Conservation (phyloP, 1,140 invertebrate genomes). For the Drosophila athabasca region DNA sequence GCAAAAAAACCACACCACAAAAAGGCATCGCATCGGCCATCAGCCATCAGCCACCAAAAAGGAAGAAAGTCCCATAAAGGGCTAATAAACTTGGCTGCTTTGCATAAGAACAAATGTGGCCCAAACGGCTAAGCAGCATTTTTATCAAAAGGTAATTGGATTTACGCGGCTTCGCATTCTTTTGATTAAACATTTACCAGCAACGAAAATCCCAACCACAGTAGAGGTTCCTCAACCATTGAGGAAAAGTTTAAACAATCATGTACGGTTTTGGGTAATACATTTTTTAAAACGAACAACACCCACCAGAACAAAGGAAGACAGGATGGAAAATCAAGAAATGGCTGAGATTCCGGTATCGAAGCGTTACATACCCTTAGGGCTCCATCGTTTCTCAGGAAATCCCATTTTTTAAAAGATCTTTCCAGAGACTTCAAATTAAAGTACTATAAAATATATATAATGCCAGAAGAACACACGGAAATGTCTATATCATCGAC, state of each 20-base stretch:
- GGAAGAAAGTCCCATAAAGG: conserved; percentile 41
- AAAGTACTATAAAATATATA: no score
- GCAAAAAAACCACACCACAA: conserved; percentile 16
- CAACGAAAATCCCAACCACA: background rate
- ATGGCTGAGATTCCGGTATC: no score
- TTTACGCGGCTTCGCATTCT: conserved; percentile 33
- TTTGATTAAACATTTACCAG: conserved; percentile 66
- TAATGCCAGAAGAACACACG: no score
- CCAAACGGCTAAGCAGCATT: conserved; percentile 53
- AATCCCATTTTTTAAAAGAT: no score
- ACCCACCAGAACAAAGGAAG: conserved; percentile 39
- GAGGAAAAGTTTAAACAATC: conserved; percentile 44
- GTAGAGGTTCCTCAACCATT: conserved; percentile 14
- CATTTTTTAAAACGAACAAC: conserved; percentile 61
- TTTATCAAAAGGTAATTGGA: conserved; percentile 75
- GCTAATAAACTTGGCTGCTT: conserved; percentile 76
- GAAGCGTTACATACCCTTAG: no score
- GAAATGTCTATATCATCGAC: no score
- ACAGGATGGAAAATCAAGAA: background rate
- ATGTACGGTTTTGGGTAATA: conserved; percentile 63
- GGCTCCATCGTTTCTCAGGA: no score
- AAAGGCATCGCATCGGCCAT: conserved; percentile 15
- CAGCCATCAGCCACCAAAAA: background rate
- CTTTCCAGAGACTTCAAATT: no score
- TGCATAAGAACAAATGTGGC: conserved; percentile 70